Base-by-base conservation (phyloP, 2,888 invertebrate species). In the Cerceris ruficornis region DNA sequence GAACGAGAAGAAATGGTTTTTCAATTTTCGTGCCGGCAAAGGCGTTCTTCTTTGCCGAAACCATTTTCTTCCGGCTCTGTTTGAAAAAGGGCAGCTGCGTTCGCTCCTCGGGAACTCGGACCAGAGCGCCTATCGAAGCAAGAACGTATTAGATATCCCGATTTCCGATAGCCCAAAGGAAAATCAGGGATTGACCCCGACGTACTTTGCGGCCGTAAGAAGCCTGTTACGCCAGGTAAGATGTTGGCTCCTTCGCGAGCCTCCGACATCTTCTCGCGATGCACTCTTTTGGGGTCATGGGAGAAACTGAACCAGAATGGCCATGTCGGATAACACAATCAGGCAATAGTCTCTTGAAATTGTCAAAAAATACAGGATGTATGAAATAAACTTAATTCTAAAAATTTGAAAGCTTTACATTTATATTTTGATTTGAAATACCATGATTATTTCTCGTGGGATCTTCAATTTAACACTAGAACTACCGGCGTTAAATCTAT, bases 131-230 rank as follows among this genome's bases (percentile, higher is more conserved):
- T 46, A 11, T 46, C 8, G 11, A 11, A 8, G 9, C 54, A 69
- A 69, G 49, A 57, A 41, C 55, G 69, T 73, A 73, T 73, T 62
- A 69, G 73, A 57, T 62, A 62, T 11, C 57, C 15, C 50, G 59
- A 60, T 13, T 41, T 60, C 42, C 59, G 54, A 60, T 9, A 57
- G 66, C 50, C 28, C 42, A 43, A 68, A 67, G 70, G 69, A 67
- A 74, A 78, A 81, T 76, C 81, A 66, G 68, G 71, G 76, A 83
- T 83, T 81, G 83, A 83, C 81, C 83, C 65, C 52, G 57, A 28
- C 68, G 54, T 69, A 59, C 69, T 70, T 66, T 69, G 42, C 52
- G 67, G 55, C 62, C 66, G 55, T 69, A 72, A 74, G 72, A 66
- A 75, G 71, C 64, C 39, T 60, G 70, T 84, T 81, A 81, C 65